Evolutionary conservation across 2,113 vertebrate genomes (phyloP).

Genomic region (Triplophysa rosa): DNA sequence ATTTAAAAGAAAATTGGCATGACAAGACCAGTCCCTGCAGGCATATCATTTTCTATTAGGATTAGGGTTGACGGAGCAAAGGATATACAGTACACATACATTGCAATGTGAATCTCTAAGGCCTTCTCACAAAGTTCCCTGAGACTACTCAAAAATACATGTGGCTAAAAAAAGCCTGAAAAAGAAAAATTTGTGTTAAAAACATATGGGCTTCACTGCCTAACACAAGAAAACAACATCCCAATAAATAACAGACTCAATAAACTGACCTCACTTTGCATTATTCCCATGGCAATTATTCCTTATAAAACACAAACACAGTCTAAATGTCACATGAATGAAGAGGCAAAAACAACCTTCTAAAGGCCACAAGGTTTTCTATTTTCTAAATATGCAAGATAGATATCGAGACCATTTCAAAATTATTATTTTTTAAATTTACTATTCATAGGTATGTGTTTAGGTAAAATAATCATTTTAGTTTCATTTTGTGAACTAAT

Average conservation of each 20-base stretch:
- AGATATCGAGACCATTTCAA: neutral
- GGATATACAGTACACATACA: neutral
- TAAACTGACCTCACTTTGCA: neutral
- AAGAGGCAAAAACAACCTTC: neutral
- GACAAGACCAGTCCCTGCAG: slow-evolving; percentile 9
- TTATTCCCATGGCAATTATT: neutral
- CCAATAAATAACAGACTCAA: neutral
- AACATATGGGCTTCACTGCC: neutral
- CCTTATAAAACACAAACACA: neutral
- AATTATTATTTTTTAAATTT: too few relatives aligned
- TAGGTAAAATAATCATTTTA: too few relatives aligned
- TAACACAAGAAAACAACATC: neutral
- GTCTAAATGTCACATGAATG: neutral
- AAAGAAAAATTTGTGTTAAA: neutral
- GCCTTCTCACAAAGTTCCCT: neutral
- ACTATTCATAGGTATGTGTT: too few relatives aligned
- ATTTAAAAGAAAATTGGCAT: slow-evolving; percentile 33
- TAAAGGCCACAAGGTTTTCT: neutral
- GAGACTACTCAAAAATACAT: slow-evolving; percentile 4
- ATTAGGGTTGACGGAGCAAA: neutral
- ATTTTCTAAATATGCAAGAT: neutral
- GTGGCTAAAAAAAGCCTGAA: neutral
- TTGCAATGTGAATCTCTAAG: neutral
- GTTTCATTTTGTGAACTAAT: too few relatives aligned
- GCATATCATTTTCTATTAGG: slow-evolving; percentile 22